Evolutionary conservation across 2,113 vertebrate genomes (phyloP), one percentile per base, ranked within the genome.

Genomic region (Onychostoma macrolepis): DNA sequence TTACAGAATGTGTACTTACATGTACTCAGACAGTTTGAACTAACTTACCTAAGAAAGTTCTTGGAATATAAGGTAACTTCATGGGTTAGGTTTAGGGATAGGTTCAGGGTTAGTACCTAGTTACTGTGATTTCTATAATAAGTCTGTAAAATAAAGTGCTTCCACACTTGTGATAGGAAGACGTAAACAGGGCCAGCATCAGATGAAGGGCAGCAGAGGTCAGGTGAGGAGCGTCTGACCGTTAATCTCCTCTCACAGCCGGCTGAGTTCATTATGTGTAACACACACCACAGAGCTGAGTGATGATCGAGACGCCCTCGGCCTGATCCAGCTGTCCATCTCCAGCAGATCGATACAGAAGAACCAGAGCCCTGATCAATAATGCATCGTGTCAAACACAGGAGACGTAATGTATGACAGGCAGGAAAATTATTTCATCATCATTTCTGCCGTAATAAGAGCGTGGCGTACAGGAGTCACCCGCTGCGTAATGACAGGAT

Each of bases 211-310:
- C 36, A 72, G 56, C 50, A 3, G 53, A 56, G 72, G 67, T 77
- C 28, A 67, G 15, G 26, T 50, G 28, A 79, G 33, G 15, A 33
- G 58, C 50, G 4, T 45, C 67, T 56, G 53, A 48, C 58, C 74
- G 84, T 33, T 78, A 45, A 74, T 91, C 90, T 86, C 83, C 78
- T 78, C 84, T 87, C 89, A 91, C 93, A 93, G 89, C 89, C 92
- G 89, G 84, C 43, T 88, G 89, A 94, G 91, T 95, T 93, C 93
- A 94, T 95, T 93, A 91, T 89, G 85, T 90, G 88, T 92, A 89
- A 92, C 87, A 89, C 88, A 92, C 93, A 90, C 93, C 38, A 26
- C 88, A 89, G 92, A 88, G 89, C 58, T 85, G 88, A 91, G 88
- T 88, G 87, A 91, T 87, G 89, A 88, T 88, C 61, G 56, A 75